Evolutionary conservation across 92 coral and sea anemone species (phyloP).

Genomic region (Meandrina meandrites): DNA sequence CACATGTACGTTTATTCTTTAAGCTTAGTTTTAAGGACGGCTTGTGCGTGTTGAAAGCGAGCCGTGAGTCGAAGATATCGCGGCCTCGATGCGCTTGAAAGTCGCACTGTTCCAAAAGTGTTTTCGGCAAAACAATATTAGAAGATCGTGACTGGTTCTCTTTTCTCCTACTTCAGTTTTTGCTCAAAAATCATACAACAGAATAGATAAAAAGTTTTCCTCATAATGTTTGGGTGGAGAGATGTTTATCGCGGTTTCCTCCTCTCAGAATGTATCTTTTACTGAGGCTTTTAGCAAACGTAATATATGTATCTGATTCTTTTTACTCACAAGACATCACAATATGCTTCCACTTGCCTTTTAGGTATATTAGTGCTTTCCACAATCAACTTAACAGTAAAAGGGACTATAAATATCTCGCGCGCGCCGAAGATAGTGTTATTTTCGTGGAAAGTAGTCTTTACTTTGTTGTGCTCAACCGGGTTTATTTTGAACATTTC

Average conservation of each 20-base stretch:
- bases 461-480: background rate
- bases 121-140: background rate
- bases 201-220: background rate
- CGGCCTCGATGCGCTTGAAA: background rate
- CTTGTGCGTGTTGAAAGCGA: background rate
- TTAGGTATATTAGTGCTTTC: background rate
- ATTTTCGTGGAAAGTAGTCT: background rate
- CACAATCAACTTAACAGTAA: background rate
- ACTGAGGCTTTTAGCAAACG: background rate
- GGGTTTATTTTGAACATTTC: background rate
- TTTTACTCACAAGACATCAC: background rate
- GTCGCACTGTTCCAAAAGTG: no score
- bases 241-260: conserved; percentile 11
- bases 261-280: background rate
- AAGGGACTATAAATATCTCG: background rate
- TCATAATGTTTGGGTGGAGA: conserved; percentile 11
- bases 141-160: background rate
- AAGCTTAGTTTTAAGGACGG: background rate
- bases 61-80: background rate
- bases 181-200: background rate
- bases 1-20: background rate
- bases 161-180: background rate
- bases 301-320: background rate
- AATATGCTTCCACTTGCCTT: background rate
- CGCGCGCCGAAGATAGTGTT: background rate